Percentiles rank a stretch among this genome's conserved stretches.
Evolutionary conservation across 2,113 vertebrate genomes (phyloP).

Genomic region (Daphoenositta chrysoptera): DNA sequence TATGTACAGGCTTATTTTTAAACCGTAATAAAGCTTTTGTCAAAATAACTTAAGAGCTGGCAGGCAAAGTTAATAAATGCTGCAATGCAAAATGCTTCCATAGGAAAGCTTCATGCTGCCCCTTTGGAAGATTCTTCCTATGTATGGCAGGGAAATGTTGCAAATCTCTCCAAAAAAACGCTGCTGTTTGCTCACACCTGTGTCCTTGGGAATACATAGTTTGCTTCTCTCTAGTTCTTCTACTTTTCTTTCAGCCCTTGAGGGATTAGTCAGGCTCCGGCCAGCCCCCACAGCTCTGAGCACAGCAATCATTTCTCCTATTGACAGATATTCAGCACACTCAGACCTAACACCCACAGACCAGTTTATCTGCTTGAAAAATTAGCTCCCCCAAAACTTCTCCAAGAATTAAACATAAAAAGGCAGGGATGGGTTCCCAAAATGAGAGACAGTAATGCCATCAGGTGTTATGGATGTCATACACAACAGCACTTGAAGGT

Average conservation of each 20-base stretch:
- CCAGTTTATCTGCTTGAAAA: not conserved
- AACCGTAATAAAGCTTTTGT: not conserved
- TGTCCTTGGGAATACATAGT: not conserved
- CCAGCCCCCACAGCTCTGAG: not conserved
- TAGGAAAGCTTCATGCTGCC: not conserved
- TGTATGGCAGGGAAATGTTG: not conserved
- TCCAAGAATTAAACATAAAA: not conserved
- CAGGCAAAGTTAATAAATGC: not conserved
- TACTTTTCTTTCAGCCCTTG: not conserved
- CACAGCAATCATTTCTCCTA: not conserved
- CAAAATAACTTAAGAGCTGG: not conserved
- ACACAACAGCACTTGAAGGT: not conserved
- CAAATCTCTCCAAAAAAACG: not conserved
- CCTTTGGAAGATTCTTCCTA: not conserved
- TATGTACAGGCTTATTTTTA: not conserved
- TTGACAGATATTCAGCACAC: rapidly evolving
- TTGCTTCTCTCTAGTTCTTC: not conserved
- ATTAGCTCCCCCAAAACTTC: not conserved
- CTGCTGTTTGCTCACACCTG: not conserved
- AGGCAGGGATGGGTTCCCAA: not conserved
- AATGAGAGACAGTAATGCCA: not conserved
- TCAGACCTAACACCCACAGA: not conserved
- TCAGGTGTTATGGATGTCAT: not conserved
- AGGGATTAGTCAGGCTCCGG: not conserved
- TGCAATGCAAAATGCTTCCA: not conserved